Conservation (phyloP, 35 echinoderm and acorn worm genomes). For the Anneissia japonica region DNA sequence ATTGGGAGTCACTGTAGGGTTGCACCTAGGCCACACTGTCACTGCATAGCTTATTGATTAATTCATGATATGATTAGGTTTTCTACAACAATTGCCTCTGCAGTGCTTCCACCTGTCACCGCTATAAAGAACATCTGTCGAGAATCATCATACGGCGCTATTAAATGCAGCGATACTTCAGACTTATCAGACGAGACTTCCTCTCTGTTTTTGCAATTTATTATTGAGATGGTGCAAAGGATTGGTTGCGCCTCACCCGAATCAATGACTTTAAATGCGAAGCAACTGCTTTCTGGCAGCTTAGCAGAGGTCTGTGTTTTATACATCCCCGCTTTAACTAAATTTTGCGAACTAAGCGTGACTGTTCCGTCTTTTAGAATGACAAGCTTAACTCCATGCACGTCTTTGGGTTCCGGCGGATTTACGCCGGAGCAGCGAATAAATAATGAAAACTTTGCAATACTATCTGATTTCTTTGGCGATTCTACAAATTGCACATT, state of each 20-base stretch:
- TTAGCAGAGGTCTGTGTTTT: slow-evolving; percentile 46
- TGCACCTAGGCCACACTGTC: no score
- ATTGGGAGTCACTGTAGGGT: no score
- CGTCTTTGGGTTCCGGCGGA: slow-evolving; percentile 46
- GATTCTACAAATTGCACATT: slow-evolving; percentile 70
- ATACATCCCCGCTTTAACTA: slow-evolving; percentile 37
- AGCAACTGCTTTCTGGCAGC: slow-evolving; percentile 66
- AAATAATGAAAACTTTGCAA: not conserved
- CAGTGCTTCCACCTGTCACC: slow-evolving; percentile 7
- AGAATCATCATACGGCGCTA: slow-evolving; percentile 47
- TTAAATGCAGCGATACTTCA: slow-evolving; percentile 55
- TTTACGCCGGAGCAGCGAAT: slow-evolving; percentile 80
- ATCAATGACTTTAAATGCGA: slow-evolving; percentile 68
- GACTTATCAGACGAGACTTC: slow-evolving; percentile 9
- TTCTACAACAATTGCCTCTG: slow-evolving; percentile 51
- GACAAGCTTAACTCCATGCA: slow-evolving; percentile 52
- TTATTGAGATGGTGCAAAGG: slow-evolving; percentile 45
- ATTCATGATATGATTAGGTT: slow-evolving; percentile 16
- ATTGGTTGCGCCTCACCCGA: slow-evolving; percentile 60
- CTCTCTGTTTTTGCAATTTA: slow-evolving; percentile 38
- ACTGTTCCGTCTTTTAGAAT: slow-evolving; percentile 52
- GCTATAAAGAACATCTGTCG: slow-evolving; percentile 57
- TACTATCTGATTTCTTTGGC: not conserved
- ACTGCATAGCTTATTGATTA: no score
- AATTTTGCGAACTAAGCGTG: slow-evolving; percentile 45